phyloP scores from a whole-genome alignment of 2,888 invertebrate species.

The Mythimna pallens region DNA sequence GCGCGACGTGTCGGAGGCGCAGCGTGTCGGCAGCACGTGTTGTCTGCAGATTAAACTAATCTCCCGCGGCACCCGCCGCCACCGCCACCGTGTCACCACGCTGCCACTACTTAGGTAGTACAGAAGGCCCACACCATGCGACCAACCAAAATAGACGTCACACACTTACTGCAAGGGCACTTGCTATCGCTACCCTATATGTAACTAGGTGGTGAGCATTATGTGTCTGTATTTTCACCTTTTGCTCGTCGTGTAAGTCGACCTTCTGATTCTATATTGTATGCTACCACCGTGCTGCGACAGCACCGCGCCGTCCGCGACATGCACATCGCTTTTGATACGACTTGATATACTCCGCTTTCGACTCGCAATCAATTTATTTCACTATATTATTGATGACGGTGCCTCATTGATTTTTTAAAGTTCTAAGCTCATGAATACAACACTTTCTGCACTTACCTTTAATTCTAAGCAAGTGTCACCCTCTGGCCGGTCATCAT shows the following conservation, averaged over 20 bases:
- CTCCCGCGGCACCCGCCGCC: slow-evolving; percentile 14
- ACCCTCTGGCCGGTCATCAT: not conserved
- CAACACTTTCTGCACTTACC: not conserved
- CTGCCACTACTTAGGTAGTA: not conserved
- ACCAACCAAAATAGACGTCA: not conserved
- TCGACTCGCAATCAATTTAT: not conserved
- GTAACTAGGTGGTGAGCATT: not conserved
- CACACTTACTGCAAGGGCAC: not conserved
- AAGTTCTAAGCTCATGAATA: not conserved
- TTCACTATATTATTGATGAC: not conserved
- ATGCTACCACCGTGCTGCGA: not conserved
- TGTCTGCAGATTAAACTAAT: slow-evolving; percentile 55
- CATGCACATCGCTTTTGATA: not conserved
- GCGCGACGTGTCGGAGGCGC: slow-evolving; percentile 5
- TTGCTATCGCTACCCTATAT: not conserved
- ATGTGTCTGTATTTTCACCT: not conserved
- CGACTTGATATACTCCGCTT: slow-evolving; percentile 2
- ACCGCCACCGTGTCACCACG: not conserved
- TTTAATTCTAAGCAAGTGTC: not conserved
- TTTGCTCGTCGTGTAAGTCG: not conserved
- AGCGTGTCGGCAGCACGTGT: slow-evolving; percentile 37
- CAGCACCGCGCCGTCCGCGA: not conserved
- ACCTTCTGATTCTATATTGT: not conserved
- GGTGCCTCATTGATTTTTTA: not conserved
- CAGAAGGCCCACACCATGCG: not conserved